Base-by-base conservation (phyloP, 2,888 invertebrate species). In the Lasioglossum leucozonium region DNA sequence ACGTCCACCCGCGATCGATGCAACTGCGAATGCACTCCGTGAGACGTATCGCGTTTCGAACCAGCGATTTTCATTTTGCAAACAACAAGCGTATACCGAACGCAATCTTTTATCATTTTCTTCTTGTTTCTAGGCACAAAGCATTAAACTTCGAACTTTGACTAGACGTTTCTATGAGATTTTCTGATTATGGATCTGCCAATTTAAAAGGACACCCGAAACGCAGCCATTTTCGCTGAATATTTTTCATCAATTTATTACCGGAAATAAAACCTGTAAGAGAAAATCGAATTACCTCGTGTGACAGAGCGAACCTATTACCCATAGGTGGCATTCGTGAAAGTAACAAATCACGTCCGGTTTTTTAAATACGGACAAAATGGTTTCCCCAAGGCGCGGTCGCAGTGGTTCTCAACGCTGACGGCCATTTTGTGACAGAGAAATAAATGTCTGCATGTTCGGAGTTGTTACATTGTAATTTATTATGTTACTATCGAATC, bases 1-100 rank as follows among this genome's bases (percentile, higher is more conserved):
- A 84, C 82, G 85, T 89, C 84, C 84, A 84, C 82, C 83, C 74
- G 77, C 88, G 82, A 91, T 89, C 91, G 88, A 84, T 84, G 83
- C 81, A 77, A 82, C 85, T 78, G 82, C 67, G 58, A 62, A 47
- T 81, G 47, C 76, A 74, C 69, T 34, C 40, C 79, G 16, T 44
- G 72, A 58, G 34, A 71, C 40, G 55, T 44, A 30, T 71, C 62
- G n/a, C 44, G 22, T 37, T 79, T 55, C 62, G 18, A 77, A 75
- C 51, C 77, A 18, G 30, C 62, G 62, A 62, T 30, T 62, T 30
- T 62, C 62, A 62, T 62, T 62, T 62, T 30, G 55, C 55, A 11
- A 55, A 55, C 55, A 0, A n/a, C 55, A 11, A 55, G n/a, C 55
- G 55, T 55, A 55, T 4, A 22, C 11, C 55, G 11, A n/a, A 11